Evolutionary conservation across 2,797 vertebrate genomes (phyloP), one percentile per base, ranked within the genome.

Genomic region (Sus cebifrons): DNA sequence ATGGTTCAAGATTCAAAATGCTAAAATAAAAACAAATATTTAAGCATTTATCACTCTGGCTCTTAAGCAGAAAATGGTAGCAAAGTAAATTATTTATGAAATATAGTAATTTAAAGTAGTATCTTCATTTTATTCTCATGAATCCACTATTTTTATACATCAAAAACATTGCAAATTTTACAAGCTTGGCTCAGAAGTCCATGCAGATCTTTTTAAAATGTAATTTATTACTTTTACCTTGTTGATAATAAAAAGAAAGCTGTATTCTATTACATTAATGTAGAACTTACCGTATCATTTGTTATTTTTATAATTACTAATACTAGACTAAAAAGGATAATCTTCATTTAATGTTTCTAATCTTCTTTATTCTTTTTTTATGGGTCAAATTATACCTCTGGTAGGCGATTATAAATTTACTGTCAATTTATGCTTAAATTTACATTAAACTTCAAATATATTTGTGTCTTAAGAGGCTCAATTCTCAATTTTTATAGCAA

Each of bases 311-410:
- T 40, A 79, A 56, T 65, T 88, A 88, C 5, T 95, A 27, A 83
- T 20, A 60, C 13, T 40, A 8, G 13, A 29, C 4, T 89, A 74
- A 83, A 78, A 79, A 68, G 32, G 20, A 74, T 67, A 27, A 49
- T 83, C 36, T 85, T 88, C 40, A 75, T 40, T 56, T 96, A 96
- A 78, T 67, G 89, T 86, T 90, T 81, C 93, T 93, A 70, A 85
- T 2, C 52, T 71, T 91, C 32, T 56, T 68, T 32, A 64, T 23
- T 11, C 27, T 20, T 65, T 70, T 49, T 81, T 82, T 62, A 94
- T 29, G 1, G 17, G 68, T 89, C 27, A 95, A 96, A 92, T 83
- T 65, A 78, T 0, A 86, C 17, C 20, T 68, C 49, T 74, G 1
- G 36, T 70, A 93, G 73, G 29, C 40, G 40, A 96, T 67, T 68